Evolutionary conservation across 2,113 vertebrate genomes (phyloP).

Genomic region (Monopterus albus): DNA sequence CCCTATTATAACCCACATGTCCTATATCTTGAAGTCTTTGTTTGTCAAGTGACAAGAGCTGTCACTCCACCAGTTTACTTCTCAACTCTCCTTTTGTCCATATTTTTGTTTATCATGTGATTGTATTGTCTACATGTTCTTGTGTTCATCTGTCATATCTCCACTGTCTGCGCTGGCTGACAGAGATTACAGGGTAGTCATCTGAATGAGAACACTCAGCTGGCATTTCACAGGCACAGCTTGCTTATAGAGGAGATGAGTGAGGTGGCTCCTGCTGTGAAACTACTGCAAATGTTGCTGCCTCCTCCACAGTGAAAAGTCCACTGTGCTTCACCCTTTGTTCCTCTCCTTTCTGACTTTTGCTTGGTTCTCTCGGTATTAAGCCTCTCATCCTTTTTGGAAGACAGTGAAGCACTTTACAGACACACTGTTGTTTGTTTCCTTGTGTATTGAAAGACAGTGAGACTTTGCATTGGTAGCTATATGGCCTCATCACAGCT

Average conservation of each 20-base stretch:
- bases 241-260: conserved; percentile 61
- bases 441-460: conserved; percentile 34
- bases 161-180: conserved; percentile 9
- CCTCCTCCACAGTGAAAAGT: conserved; percentile 44
- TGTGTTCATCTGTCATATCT: conserved; percentile 37
- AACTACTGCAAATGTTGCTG: conserved; percentile 29
- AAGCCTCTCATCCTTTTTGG: background rate
- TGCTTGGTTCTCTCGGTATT: background rate
- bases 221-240: conserved; percentile 50
- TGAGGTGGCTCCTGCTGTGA: conserved; percentile 63
- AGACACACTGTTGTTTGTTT: conserved; percentile 45
- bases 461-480: conserved; percentile 36
- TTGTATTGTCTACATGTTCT: background rate
- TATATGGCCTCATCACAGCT: conserved; percentile 59
- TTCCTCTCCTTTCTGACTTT: background rate
- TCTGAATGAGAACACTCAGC: conserved; percentile 22
- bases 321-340: background rate
- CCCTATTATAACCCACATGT: background rate
- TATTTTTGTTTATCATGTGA: conserved; percentile 15
- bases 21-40: conserved; percentile 19
- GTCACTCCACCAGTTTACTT: background rate
- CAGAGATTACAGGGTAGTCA: conserved; percentile 51
- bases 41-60: conserved; percentile 23
- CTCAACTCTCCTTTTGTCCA: background rate
- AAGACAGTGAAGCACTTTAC: conserved; percentile 43